phyloP scores from a whole-genome alignment of 2,888 invertebrate genomes.

The Clanis bilineata region DNA sequence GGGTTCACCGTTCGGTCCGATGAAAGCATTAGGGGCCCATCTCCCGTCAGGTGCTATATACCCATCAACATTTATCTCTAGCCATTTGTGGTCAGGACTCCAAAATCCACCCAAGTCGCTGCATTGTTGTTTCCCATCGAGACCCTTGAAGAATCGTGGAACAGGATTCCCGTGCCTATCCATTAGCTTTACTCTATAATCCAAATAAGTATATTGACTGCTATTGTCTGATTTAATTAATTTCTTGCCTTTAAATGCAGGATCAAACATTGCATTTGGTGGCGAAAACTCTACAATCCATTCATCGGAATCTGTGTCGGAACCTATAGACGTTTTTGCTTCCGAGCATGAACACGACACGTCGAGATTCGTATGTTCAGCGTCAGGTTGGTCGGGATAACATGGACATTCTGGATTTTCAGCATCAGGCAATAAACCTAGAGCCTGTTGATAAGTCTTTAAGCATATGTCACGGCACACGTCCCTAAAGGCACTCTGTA shows the following conservation, averaged over 20 bases:
- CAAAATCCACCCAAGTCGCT: slow-evolving; percentile 77
- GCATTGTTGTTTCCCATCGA: slow-evolving; percentile 68
- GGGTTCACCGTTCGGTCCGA: slow-evolving; percentile 61
- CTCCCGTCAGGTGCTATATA: slow-evolving; percentile 63
- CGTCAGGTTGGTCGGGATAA: slow-evolving; percentile 53
- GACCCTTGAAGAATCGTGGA: slow-evolving; percentile 68
- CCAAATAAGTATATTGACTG: slow-evolving; percentile 66
- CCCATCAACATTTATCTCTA: slow-evolving; percentile 69
- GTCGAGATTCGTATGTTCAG: slow-evolving; percentile 49
- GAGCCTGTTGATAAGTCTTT: slow-evolving; percentile 72
- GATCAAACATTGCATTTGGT: slow-evolving; percentile 63
- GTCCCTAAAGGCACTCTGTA: slow-evolving; percentile 67
- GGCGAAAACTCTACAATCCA: slow-evolving; percentile 78
- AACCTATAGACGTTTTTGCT: slow-evolving; percentile 47
- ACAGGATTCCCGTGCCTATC: slow-evolving; percentile 67
- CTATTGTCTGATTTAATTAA: slow-evolving; percentile 43
- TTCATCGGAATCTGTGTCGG: slow-evolving; percentile 71
- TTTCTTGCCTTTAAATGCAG: slow-evolving; percentile 56
- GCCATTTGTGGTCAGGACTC: slow-evolving; percentile 63
- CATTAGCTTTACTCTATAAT: slow-evolving; percentile 64
- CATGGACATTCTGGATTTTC: slow-evolving; percentile 66
- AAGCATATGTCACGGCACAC: slow-evolving; percentile 73
- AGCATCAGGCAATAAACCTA: slow-evolving; percentile 60
- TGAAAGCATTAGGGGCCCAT: slow-evolving; percentile 65
- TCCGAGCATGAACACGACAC: slow-evolving; percentile 71